Evolutionary conservation across 1,140 invertebrate genomes (phyloP).

Genomic region (Anastrepha obliqua): DNA sequence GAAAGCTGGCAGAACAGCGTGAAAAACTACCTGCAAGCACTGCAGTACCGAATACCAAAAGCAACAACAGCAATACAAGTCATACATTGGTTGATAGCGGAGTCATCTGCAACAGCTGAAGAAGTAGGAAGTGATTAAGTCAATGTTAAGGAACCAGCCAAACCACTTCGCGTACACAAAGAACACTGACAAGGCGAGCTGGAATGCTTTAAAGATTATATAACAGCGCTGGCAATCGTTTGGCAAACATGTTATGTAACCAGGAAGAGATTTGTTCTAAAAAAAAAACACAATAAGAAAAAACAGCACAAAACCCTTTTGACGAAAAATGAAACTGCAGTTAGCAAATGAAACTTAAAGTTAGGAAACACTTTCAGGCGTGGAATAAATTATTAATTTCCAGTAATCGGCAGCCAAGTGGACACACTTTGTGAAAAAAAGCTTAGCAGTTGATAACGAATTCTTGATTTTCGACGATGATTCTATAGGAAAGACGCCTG

Average conservation of each 20-base stretch:
- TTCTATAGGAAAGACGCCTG: too few relatives aligned
- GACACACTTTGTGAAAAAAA: too few relatives aligned
- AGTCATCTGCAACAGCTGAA: not conserved
- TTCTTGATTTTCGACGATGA: too few relatives aligned
- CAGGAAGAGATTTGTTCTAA: conserved; percentile 12
- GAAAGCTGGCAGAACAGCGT: not conserved
- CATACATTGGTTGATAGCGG: not conserved
- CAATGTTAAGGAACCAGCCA: conserved; percentile 36
- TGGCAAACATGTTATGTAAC: conserved; percentile 51
- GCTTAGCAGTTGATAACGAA: too few relatives aligned
- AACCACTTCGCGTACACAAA: conserved; percentile 4
- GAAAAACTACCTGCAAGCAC: not conserved
- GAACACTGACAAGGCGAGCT: not conserved
- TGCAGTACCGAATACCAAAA: not conserved
- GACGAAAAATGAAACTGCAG: not conserved
- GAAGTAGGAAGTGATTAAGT: conserved; percentile 50
- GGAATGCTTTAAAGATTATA: not conserved
- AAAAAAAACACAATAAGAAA: not conserved
- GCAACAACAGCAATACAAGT: not conserved
- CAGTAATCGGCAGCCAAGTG: too few relatives aligned
- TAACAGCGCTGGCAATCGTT: not conserved
- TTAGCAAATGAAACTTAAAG: not conserved
- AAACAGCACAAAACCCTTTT: not conserved
- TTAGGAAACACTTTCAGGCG: not conserved
- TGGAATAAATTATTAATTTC: too few relatives aligned